phyloP scores from a whole-genome alignment of 2,113 vertebrate species.

The Lutjanus erythropterus region DNA sequence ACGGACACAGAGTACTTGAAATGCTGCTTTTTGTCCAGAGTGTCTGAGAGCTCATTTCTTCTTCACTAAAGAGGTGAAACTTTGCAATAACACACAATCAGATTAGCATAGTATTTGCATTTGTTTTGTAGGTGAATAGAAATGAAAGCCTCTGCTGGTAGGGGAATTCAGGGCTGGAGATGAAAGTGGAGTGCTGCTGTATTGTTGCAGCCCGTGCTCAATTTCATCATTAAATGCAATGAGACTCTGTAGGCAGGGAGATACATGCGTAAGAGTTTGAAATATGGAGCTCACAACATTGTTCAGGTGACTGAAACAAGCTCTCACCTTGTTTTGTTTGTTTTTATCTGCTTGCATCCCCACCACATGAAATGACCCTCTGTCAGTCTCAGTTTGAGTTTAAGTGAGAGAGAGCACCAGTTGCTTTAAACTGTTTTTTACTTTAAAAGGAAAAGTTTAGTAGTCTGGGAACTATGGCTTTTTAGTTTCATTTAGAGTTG shows the following conservation, averaged over 20 bases:
- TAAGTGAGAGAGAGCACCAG: not conserved
- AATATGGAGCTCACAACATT: not conserved
- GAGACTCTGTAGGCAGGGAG: not conserved
- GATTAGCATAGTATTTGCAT: conserved; percentile 73
- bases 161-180: conserved; percentile 4
- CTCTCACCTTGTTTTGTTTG: not conserved
- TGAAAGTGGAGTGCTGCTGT: conserved; percentile 42
- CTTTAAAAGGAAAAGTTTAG: not conserved
- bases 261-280: not conserved
- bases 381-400: too few relatives aligned
- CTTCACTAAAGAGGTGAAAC: conserved; percentile 6
- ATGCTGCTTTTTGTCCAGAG: not conserved
- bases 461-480: not conserved
- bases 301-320: not conserved
- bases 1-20: not conserved
- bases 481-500: not conserved
- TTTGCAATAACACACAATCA: conserved; percentile 23
- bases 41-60: not conserved
- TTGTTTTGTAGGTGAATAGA: conserved; percentile 13
- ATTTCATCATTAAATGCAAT: not conserved
- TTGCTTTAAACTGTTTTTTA: not conserved
- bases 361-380: not conserved
- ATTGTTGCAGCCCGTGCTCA: not conserved
- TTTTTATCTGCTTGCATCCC: not conserved
- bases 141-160: conserved; percentile 29